Conservation (phyloP, 2,113 vertebrate species). For the Perognathus longimembris region DNA sequence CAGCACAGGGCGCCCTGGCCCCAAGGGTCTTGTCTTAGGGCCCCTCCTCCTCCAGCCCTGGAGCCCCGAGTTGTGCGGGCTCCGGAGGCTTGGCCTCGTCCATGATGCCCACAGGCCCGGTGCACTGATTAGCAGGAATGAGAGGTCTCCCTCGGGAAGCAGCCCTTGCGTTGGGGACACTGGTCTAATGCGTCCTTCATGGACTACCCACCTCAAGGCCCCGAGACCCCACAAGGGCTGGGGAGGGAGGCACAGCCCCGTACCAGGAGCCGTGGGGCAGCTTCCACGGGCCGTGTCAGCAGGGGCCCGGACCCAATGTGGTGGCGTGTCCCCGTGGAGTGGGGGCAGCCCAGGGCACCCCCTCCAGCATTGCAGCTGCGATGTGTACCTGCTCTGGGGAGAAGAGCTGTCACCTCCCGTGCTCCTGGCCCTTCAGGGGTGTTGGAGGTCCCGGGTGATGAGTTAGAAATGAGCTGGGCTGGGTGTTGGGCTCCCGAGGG, state of each 20-base stretch:
- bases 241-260: not conserved
- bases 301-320: not conserved
- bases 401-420: no score
- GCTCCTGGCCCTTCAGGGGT: no score
- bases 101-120: rapidly evolving
- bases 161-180: no score
- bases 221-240: not conserved
- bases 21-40: not conserved
- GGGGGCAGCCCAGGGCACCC: not conserved
- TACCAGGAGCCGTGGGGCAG: not conserved
- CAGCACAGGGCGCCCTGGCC: no score
- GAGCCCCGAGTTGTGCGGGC: not conserved
- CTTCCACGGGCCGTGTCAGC: rapidly evolving
- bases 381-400: rapidly evolving
- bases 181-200: rapidly evolving
- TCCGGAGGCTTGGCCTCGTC: not conserved
- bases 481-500: rapidly evolving
- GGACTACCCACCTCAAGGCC: not conserved
- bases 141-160: not conserved
- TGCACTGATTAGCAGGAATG: rapidly evolving
- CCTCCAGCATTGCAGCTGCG: rapidly evolving
- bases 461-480: not conserved
- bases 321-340: rapidly evolving
- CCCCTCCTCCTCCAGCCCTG: not conserved
- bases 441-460: rapidly evolving